Base-by-base conservation (phyloP, 1,140 invertebrate species). In the Hirudo medicinalis region DNA sequence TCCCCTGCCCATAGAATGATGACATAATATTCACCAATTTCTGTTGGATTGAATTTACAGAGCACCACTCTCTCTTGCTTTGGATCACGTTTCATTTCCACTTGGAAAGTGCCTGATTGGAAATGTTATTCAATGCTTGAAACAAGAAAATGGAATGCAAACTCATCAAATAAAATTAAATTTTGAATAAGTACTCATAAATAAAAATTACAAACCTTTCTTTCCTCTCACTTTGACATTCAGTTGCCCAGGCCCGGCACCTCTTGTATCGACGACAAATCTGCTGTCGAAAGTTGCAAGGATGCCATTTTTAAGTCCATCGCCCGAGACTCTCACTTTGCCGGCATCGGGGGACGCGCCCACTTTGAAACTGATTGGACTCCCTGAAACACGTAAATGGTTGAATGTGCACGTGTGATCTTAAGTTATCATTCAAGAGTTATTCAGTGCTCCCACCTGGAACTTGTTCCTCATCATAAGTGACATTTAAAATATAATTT, bases 41-140 rank as follows among this genome's bases (percentile, higher is more conserved):
- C 95, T 22, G 93, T 95, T 67, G 96, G 96, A 82, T 97, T 94
- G 75, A 86, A 89, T 82, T 94, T 93, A 86, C 97, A 99, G 36
- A 97, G 83, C 79, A 99, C 99, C 40, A 94, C 97, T 67, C 96
- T 85, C 80, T 99, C 96, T 80, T 97, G 96, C 83, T 97, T 92
- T 76, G 89, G 94, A 83, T 99, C 96, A n/a, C 97, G 84, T 80
- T 97, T 94, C 96, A 99, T 99, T 83, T 99, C 95, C 2, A 99
- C 96, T 75, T 94, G 88, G 83, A 99, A 99, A 15, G 94, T 95
- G 69, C 93, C 87, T 88, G 74, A 20, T 76, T 2, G 57, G 57
- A 32, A 63, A 25, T 22, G 11, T 19, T 63, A 32, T 22, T 63
- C 29, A 13, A 63, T 0, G 11, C 22, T 8, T 63, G 22, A 63